These are phyloP conservation scores for Vulpes ferrilata DNA, from an alignment of 2,113 vertebrate genomes.

Conservation along the genomic window DNA sequence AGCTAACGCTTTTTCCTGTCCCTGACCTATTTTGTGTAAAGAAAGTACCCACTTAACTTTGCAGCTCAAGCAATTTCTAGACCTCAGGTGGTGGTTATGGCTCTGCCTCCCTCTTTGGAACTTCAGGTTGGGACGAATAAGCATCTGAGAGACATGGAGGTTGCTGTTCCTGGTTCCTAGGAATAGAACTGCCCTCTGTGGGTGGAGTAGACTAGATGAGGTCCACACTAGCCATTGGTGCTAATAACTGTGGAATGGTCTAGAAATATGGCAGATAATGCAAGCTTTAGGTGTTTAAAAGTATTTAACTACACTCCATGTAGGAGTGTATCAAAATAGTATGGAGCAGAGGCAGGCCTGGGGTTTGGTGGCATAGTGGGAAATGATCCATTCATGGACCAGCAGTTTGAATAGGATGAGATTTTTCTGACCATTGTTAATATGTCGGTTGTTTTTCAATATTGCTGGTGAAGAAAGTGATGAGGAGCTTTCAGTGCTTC, in stretches of 20 bases:
- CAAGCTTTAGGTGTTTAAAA: not conserved
- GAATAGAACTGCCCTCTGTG: not conserved
- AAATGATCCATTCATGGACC: not conserved
- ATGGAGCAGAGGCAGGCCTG: not conserved
- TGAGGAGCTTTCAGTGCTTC: not conserved
- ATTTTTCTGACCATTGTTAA: not conserved
- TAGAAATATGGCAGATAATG: not conserved
- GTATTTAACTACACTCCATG: not conserved
- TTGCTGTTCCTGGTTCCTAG: not conserved
- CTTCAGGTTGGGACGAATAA: not conserved
- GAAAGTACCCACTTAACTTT: conserved; percentile 14
- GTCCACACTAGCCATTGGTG: not conserved
- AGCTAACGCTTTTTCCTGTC: not conserved
- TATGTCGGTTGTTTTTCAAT: not conserved
- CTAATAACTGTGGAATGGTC: not conserved
- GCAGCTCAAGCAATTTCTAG: not conserved
- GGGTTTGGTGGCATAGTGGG: not conserved
- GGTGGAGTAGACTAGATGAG: not conserved
- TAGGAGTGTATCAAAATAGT: not conserved
- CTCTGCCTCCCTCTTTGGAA: not conserved
- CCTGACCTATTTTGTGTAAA: conserved; percentile 55
- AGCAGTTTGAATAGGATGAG: not conserved
- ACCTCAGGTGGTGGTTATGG: not conserved
- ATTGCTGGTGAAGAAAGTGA: not conserved
- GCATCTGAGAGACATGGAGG: not conserved